phyloP scores from a whole-genome alignment of 2,888 invertebrate genomes.

The Tachina fera region DNA sequence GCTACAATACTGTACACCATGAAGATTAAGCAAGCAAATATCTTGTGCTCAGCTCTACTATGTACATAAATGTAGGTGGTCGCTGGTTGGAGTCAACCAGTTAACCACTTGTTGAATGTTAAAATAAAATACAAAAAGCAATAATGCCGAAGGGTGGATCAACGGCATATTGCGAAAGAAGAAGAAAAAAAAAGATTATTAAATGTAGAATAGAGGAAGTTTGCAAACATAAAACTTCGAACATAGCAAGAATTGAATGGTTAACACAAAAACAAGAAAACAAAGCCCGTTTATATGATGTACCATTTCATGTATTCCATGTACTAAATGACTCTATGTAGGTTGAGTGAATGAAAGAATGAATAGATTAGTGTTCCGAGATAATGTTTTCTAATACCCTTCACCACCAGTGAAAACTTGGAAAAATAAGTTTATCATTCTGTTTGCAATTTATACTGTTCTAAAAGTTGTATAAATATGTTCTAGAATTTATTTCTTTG shows the following conservation, averaged over 20 bases:
- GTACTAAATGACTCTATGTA: conserved; percentile 13
- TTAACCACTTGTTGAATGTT: conserved; percentile 57
- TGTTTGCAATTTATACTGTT: not conserved
- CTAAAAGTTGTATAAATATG: no score
- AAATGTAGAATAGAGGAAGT: conserved; percentile 34
- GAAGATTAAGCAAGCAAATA: no score
- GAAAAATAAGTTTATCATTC: not conserved
- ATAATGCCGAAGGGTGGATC: conserved; percentile 30
- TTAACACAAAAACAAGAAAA: conserved; percentile 10
- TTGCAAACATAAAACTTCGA: conserved; percentile 40
- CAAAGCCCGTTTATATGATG: conserved; percentile 32
- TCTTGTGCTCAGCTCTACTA: no score
- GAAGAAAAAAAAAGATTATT: conserved; percentile 42
- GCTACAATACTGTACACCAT: no score
- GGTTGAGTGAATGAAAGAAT: conserved; percentile 24
- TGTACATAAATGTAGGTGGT: conserved; percentile 35
- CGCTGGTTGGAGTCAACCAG: conserved; percentile 12
- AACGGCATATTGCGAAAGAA: conserved; percentile 11
- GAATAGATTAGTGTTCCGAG: not conserved
- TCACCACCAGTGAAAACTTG: not conserved
- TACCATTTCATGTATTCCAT: conserved; percentile 26
- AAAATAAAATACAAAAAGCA: conserved; percentile 10
- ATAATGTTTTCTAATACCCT: not conserved
- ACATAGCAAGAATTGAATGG: conserved; percentile 1
- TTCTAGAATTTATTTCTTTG: no score